Evolutionary conservation across 2,888 invertebrate genomes (phyloP), one percentile per base, ranked within the genome.

Genomic region (Nemapogon koenigi): DNA sequence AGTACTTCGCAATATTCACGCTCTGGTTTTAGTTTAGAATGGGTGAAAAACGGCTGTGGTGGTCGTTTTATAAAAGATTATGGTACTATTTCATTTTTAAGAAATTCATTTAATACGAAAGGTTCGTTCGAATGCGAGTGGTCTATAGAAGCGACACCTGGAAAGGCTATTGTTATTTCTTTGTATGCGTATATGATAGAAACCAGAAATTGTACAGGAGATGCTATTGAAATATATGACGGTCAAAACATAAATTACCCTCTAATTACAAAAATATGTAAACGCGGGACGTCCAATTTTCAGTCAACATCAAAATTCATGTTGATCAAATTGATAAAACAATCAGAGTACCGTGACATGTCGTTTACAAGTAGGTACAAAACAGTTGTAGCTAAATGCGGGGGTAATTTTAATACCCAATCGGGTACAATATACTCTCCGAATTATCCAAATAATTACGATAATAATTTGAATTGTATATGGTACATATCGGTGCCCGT

Each of bases 391-490:
- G 46, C 69, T 78, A 87, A 81, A 37, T 97, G 96, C 58, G 96
- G 96, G 2, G 94, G 94, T 1, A 62, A 51, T 40, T 81, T 88
- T 42, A 65, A 62, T 1, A 60, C 86, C 0, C 62, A 72, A 1
- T 69, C 72, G 3, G 95, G 94, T 1, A 56, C 66, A 0, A 85
- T 97, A 41, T 81, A 84, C 49, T 92, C 94, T 0, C 86, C 89
- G 7, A 90, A 93, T 55, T 97, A 91, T 66, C 97, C 97, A 0
- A 63, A 82, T 39, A 86, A 87, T 51, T 96, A 94, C 68, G 88
- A 89, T 1, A 63, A 73, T 32, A 82, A 85, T 50, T 79, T 87
- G 39, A 82, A 89, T 44, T 97, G 97, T 55, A 82, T 83, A 37
- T 97, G 94, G 92, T 59, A 81, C 8, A 84, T 97, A 41, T 67